phyloP scores from a whole-genome alignment of 2,113 vertebrate genomes.

The Xenopus borealis region DNA sequence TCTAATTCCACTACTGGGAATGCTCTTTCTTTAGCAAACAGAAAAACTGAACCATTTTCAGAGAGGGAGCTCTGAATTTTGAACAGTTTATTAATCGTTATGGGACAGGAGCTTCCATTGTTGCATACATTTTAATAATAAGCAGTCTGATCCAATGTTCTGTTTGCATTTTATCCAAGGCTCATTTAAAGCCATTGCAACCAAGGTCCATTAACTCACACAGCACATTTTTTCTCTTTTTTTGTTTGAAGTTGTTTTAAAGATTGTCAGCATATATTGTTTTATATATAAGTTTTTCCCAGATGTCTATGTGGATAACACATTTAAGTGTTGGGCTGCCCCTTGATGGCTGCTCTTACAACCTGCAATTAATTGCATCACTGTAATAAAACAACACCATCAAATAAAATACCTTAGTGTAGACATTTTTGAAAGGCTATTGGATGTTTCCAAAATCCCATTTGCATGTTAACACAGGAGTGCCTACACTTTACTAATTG shows the following conservation, averaged over 20 bases:
- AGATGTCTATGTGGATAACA: too few relatives aligned
- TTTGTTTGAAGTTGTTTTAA: neutral
- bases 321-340: too few relatives aligned
- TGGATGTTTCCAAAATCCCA: too few relatives aligned
- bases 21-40: constrained; percentile 15
- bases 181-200: constrained; percentile 26
- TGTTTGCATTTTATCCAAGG: constrained; percentile 25
- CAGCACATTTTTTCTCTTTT: neutral
- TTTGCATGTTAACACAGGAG: too few relatives aligned
- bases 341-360: too few relatives aligned
- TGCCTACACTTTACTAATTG: too few relatives aligned
- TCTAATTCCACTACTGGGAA: constrained; percentile 15
- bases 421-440: too few relatives aligned
- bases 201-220: constrained; percentile 23
- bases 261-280: too few relatives aligned
- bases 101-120: constrained; percentile 4
- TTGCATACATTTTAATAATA: constrained; percentile 26
- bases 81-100: constrained; percentile 32
- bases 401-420: too few relatives aligned
- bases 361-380: too few relatives aligned
- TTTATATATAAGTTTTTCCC: too few relatives aligned
- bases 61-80: constrained; percentile 13
- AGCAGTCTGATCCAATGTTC: constrained; percentile 3
- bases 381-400: too few relatives aligned
- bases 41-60: constrained; percentile 8